Conservation (phyloP, 2,113 vertebrate genomes). For the Tetraodon nigroviridis region DNA sequence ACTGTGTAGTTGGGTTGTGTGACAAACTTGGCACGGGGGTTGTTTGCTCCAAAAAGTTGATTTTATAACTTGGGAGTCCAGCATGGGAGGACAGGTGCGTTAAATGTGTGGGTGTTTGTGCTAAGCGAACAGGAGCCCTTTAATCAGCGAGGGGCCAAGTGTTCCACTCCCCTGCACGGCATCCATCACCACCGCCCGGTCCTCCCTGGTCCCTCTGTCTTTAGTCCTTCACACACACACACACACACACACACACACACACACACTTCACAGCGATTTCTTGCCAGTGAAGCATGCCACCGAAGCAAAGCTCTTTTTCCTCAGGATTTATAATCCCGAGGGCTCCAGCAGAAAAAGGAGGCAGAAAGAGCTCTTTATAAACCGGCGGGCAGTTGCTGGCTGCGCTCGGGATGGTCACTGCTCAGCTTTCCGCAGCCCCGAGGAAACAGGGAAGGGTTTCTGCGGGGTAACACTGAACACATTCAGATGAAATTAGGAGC, state of each 20-base stretch:
- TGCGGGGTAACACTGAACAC: not conserved
- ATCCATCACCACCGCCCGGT: constrained; percentile 48
- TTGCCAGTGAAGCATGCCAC: constrained; percentile 63
- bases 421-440: constrained; percentile 5
- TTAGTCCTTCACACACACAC: constrained; percentile 21
- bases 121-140: constrained; percentile 43
- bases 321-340: constrained; percentile 65
- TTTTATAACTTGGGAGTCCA: not conserved
- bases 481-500: not conserved
- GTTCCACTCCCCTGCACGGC: constrained; percentile 47
- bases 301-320: constrained; percentile 65
- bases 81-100: constrained; percentile 15
- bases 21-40: not conserved
- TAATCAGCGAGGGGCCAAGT: constrained; percentile 55
- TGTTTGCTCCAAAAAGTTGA: not conserved
- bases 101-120: constrained; percentile 12
- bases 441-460: not conserved
- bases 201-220: constrained; percentile 30
- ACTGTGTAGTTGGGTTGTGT: not conserved
- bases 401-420: constrained; percentile 47
- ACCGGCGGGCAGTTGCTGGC: constrained; percentile 37
- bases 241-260: constrained; percentile 3
- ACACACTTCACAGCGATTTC: constrained; percentile 37
- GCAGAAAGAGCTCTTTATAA: constrained; percentile 71
- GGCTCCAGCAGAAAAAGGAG: constrained; percentile 32